Percentiles rank a stretch among this genome's conserved stretches.
These are phyloP conservation scores for Hippocampus kuda DNA, from an alignment of 2,797 vertebrate genomes.

Conservation along the genomic window DNA sequence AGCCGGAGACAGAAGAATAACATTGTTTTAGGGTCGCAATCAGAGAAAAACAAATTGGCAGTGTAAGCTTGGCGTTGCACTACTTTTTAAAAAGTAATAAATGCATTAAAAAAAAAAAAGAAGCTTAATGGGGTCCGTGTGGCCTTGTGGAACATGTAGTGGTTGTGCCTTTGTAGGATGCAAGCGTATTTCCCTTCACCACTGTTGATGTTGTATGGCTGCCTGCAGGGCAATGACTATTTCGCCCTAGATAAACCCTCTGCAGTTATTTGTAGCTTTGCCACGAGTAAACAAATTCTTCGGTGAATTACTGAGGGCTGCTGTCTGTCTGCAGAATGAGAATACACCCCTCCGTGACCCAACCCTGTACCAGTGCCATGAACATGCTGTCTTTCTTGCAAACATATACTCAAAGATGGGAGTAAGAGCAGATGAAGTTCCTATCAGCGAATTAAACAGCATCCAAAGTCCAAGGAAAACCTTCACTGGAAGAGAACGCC, in stretches of 20 bases:
- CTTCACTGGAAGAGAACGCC: not conserved
- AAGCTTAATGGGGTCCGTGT: constrained; percentile 60
- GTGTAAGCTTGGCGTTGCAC: constrained; percentile 33
- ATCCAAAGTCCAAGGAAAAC: not conserved
- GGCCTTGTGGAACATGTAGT: constrained; percentile 52
- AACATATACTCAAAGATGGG: not conserved
- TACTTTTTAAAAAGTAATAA: constrained; percentile 21
- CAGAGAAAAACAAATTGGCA: constrained; percentile 49
- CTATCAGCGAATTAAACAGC: not conserved
- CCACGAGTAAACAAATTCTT: constrained; percentile 74
- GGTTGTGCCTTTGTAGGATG: constrained; percentile 52
- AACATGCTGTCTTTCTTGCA: not conserved
- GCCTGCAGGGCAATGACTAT: constrained; percentile 58
- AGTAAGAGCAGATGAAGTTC: not conserved
- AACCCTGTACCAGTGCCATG: constrained; percentile 19
- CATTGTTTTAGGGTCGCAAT: constrained; percentile 38
- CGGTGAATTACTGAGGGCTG: constrained; percentile 44
- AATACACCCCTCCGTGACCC: constrained; percentile 40
- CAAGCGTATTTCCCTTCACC: constrained; percentile 47
- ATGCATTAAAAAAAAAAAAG: constrained; percentile 12
- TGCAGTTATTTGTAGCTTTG: constrained; percentile 65
- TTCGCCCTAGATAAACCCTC: constrained; percentile 51
- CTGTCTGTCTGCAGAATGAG: constrained; percentile 36
- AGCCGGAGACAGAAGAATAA: constrained; percentile 36
- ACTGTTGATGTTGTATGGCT: constrained; percentile 59